These are phyloP conservation scores for Noctua fimbriata DNA, from an alignment of 2,888 invertebrate genomes.

Conservation along the genomic window DNA sequence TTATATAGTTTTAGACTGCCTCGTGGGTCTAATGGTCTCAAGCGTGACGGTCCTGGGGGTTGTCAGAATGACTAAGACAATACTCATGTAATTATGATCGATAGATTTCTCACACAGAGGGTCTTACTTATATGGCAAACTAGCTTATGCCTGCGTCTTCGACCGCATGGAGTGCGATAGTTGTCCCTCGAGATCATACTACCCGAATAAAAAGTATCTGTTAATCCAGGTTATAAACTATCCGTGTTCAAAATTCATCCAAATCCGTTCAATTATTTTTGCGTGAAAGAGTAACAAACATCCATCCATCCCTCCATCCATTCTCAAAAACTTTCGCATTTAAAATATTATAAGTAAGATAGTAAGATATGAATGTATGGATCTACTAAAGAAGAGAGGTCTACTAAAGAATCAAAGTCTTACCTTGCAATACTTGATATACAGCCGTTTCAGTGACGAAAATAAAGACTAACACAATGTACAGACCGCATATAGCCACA, in stretches of 20 bases:
- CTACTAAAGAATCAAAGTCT: background rate
- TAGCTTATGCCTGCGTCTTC: too few species aligned
- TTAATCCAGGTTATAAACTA: too few species aligned
- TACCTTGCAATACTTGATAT: conserved; percentile 73
- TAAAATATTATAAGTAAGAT: too few species aligned
- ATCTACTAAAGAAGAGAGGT: background rate
- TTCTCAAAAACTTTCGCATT: too few species aligned
- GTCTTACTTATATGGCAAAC: background rate
- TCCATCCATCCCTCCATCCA: too few species aligned
- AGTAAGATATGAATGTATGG: background rate
- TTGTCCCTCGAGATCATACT: too few species aligned
- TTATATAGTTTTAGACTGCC: background rate
- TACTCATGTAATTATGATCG: background rate
- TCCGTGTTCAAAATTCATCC: too few species aligned
- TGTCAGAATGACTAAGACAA: background rate
- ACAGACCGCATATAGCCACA: conserved; percentile 56
- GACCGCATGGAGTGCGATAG: too few species aligned
- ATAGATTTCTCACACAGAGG: background rate
- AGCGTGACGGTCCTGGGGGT: background rate
- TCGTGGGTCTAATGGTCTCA: background rate
- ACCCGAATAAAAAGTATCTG: too few species aligned
- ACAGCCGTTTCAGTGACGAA: conserved; percentile 76
- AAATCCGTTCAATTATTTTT: too few species aligned
- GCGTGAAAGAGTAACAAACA: too few species aligned
- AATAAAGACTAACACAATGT: conserved; percentile 57